phyloP scores from a whole-genome alignment of 2,113 vertebrate species.

The Megaceryle torquata region DNA sequence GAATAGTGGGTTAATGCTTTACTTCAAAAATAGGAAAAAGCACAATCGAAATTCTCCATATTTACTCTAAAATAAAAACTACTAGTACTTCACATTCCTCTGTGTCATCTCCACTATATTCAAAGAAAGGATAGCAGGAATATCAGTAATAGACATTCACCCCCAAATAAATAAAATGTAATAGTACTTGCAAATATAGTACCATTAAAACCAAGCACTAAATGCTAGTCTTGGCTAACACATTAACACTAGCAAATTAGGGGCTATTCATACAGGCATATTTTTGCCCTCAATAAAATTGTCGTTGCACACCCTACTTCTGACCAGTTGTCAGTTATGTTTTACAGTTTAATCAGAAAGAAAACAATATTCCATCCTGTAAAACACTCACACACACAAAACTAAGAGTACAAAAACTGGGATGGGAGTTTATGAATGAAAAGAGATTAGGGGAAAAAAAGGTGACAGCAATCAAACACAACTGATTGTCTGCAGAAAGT shows the following conservation, averaged over 20 bases:
- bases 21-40: slow-evolving; percentile 21
- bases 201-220: slow-evolving; percentile 8
- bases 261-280: slow-evolving; percentile 6
- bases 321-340: background rate
- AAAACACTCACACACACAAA: slow-evolving; percentile 5
- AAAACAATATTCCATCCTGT: background rate
- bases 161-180: background rate
- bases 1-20: background rate
- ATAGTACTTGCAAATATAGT: slow-evolving; percentile 9
- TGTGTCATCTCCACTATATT: background rate
- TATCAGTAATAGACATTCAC: background rate
- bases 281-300: slow-evolving; percentile 10
- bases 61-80: slow-evolving; percentile 17
- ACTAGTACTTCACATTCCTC: slow-evolving; percentile 19
- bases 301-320: slow-evolving; percentile 19
- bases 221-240: background rate
- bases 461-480: background rate
- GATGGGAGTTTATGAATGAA: slow-evolving; percentile 8
- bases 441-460: background rate
- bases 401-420: slow-evolving; percentile 26
- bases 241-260: slow-evolving; percentile 17
- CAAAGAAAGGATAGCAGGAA: slow-evolving; percentile 11
- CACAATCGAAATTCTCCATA: background rate
- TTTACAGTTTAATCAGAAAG: slow-evolving; percentile 11
- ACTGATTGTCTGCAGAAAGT: slow-evolving; percentile 49